phyloP scores from a whole-genome alignment of 2,113 vertebrate species.

The Sakesphorus luctuosus region DNA sequence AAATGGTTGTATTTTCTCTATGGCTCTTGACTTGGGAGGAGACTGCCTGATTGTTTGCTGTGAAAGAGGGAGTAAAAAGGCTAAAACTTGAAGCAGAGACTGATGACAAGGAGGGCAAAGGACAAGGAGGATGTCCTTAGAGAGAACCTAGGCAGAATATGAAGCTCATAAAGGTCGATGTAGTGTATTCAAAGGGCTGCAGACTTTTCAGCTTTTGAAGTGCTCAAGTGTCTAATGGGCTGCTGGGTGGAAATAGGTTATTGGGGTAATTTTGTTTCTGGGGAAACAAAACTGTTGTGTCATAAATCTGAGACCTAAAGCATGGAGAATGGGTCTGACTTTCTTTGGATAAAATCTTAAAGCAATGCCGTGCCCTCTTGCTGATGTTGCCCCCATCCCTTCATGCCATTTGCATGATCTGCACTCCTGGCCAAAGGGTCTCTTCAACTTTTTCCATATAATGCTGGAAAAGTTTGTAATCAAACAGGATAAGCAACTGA shows the following conservation, averaged over 20 bases:
- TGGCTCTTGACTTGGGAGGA: not conserved
- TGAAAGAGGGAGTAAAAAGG: not conserved
- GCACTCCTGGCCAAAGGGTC: not conserved
- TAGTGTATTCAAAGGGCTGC: not conserved
- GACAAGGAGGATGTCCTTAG: not conserved
- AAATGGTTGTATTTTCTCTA: not conserved
- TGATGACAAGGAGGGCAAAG: not conserved
- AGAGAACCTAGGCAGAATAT: accelerated
- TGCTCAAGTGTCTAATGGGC: not conserved
- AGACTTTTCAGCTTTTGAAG: not conserved
- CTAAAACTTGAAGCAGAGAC: not conserved
- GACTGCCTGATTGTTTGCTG: not conserved
- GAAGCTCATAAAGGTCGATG: not conserved
- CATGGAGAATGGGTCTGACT: not conserved
- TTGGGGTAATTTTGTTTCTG: slow-evolving; percentile 18
- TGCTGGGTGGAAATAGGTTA: not conserved
- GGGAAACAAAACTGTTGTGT: not conserved
- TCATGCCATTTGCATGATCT: slow-evolving; percentile 11
- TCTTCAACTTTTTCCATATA: not conserved
- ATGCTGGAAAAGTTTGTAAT: slow-evolving; percentile 8
- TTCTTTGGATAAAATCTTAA: slow-evolving; percentile 34
- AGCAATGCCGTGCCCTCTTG: not conserved
- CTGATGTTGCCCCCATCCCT: not conserved
- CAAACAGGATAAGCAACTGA: not conserved
- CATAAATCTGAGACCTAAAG: not conserved